phyloP scores from a whole-genome alignment of 2,797 vertebrate species.

The Sebastes taczanowskii region DNA sequence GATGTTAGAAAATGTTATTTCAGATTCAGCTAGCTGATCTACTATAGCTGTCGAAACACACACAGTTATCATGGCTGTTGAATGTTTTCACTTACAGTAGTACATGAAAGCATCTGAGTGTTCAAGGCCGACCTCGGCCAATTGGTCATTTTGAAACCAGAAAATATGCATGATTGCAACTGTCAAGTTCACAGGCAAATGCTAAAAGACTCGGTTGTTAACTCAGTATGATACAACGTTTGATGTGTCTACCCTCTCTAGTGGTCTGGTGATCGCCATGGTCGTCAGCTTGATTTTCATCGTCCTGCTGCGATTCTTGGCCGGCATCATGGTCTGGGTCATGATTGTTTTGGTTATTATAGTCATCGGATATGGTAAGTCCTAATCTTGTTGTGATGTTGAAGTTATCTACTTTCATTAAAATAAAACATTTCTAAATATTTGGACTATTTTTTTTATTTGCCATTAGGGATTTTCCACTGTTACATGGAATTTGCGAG shows the following conservation, averaged over 20 bases:
- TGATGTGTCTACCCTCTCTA: conserved; percentile 49
- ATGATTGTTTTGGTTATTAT: conserved; percentile 92
- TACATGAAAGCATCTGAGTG: background rate
- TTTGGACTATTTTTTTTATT: rapidly evolving
- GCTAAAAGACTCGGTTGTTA: background rate
- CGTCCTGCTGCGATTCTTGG: conserved; percentile 89
- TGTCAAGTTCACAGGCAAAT: background rate
- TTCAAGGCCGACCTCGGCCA: background rate
- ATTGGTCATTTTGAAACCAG: background rate
- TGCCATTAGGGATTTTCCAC: conserved; percentile 89
- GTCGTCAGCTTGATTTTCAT: conserved; percentile 91
- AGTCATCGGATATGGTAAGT: conserved; percentile 91
- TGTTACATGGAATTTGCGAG: conserved; percentile 89
- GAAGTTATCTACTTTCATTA: background rate
- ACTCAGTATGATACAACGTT: background rate
- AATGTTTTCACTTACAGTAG: background rate
- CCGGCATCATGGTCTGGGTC: conserved; percentile 94
- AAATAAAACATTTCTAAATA: background rate
- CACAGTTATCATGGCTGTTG: background rate
- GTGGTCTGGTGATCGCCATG: conserved; percentile 93
- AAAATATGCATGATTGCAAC: background rate
- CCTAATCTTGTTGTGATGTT: background rate
- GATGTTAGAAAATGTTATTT: background rate
- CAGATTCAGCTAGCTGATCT: background rate
- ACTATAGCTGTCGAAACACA: background rate